Base-by-base conservation (phyloP, 1,140 invertebrate species). In the Capitella teleta region DNA sequence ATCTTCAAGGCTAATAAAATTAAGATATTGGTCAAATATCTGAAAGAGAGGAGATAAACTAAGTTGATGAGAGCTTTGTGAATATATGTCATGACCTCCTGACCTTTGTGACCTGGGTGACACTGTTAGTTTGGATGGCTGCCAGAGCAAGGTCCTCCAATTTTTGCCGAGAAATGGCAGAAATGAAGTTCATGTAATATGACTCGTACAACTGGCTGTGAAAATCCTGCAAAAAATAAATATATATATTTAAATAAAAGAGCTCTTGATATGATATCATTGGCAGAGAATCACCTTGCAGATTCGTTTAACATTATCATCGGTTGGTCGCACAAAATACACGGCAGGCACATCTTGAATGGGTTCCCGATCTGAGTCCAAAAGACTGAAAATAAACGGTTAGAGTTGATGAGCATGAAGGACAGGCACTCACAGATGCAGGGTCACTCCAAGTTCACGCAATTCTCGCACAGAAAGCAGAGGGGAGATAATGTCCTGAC, bases 291-390 rank as follows among this genome's bases (percentile, higher is more conserved):
- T 42, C 70, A 94, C 90, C 74, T 94, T 86, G 47, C 84, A 84
- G 55, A 99, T 97, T 58, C 92, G 78, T 36, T 83, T 83, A 24
- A 99, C 78, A 76, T 99, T 99, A 70, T 98, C 92, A 65, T 96
- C 88, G 26, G 85, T 87, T n/a, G 96, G 93, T 57, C 87, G 79
- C 72, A 96, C 94, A 70, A 99, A 98, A 74, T 99, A 99, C 41
- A 99, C 83, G 8, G 91, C 93, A 55, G 95, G 93, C 14, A 97
- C 94, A 78, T 99, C 96, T 3, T 94, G 92, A 59, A 99, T 92
- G 5, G 86, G 77, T 72, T 98, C 94, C 57, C 95, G 78, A 63
- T 95, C 87, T 4, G 89, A 89, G 74, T 96, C 89, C 25, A 97
- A 74, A 71, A 87, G 82, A 25, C 87, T 88, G 64, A 54, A 67